Conservation (phyloP, 2,888 invertebrate species). For the Furcula furcula region DNA sequence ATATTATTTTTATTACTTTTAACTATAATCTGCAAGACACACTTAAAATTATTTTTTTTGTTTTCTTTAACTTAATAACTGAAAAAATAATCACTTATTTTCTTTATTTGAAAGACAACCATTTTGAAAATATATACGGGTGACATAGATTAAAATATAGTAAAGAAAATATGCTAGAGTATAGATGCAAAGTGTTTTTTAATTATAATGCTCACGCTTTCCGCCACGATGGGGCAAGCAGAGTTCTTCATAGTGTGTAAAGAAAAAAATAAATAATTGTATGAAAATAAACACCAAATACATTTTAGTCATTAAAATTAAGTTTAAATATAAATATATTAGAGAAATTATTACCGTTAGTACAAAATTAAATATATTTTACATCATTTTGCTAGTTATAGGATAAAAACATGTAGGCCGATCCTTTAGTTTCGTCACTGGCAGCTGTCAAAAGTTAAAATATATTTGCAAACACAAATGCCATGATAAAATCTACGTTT, state of each 20-base stretch:
- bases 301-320: conserved; percentile 53
- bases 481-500: no score
- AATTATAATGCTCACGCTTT: conserved; percentile 37
- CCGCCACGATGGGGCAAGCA: conserved; percentile 29
- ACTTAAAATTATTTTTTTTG: no score
- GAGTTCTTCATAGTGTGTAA: conserved; percentile 40
- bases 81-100: no score
- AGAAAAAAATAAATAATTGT: conserved; percentile 45
- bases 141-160: conserved; percentile 16
- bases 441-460: conserved; percentile 9
- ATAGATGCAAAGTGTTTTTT: conserved; percentile 25
- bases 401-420: conserved; percentile 1
- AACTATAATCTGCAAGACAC: no score
- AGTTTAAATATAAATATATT: conserved; percentile 32
- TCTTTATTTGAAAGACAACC: no score
- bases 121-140: conserved; percentile 7
- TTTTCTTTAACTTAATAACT: no score
- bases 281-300: conserved; percentile 76
- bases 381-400: conserved; percentile 27
- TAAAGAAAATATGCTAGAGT: conserved; percentile 29
- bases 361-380: conserved; percentile 33
- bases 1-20: no score
- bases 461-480: no score
- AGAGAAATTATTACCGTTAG: conserved; percentile 20
- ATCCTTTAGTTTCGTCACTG: no score